Evolutionary conservation across 2,888 invertebrate genomes (phyloP), one percentile per base, ranked within the genome.

Genomic region (Notodonta ziczac): DNA sequence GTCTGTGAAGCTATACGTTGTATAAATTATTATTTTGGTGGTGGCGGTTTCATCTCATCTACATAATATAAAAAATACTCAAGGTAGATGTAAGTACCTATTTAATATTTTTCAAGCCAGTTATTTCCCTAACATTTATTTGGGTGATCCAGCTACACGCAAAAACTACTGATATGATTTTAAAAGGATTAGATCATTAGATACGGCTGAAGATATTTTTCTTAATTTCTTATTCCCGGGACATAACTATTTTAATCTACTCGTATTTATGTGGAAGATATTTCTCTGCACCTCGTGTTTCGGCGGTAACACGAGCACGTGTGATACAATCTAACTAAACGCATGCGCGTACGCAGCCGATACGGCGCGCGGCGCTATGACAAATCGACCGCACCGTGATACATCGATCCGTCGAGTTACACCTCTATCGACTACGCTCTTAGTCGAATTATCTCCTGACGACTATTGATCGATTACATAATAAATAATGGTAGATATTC

Each of bases 311-410:
- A 66, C 56, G 55, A 57, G 48, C 57, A 62, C 57, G 52, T 52
- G 46, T 53, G 65, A 68, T 71, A 69, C 60, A 56, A 75, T 72
- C 72, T 58, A 40, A 54, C 72, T 58, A 40, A 54, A 51, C 59
- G 58, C 65, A 62, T 66, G 69, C 69, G 62, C 55, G 63, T 55
- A 55, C 55, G 67, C 72, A 70, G 62, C 63, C 65, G 65, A 69
- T 71, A 72, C 61, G 57, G 67, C 79, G 74, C 71, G 70, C 61
- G 57, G 67, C 79, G 74, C 71, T 76, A 78, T 85, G 86, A 88
- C 84, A 84, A 85, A 87, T 86, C 80, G 81, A 57, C 35, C 66
- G 59, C 56, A 63, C 67, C 75, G 67, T 70, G 76, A 77, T 77
- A 74, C 78, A 83, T 81, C 79, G 78, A 75, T 74, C 64, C 65